phyloP scores from a whole-genome alignment of 1,140 invertebrate species.

The Bombus waltoni region DNA sequence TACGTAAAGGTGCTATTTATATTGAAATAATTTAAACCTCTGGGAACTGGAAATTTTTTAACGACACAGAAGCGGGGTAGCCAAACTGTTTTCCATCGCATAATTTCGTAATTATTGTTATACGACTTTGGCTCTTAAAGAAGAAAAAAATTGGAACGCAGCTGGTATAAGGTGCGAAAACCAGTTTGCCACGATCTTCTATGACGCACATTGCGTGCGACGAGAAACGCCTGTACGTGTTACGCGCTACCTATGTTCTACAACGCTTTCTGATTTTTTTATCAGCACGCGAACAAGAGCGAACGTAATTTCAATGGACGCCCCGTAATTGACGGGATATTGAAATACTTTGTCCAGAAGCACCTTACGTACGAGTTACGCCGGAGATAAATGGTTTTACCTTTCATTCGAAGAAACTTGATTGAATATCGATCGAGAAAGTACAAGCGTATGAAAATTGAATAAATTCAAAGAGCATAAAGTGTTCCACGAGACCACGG shows the following conservation, averaged over 20 bases:
- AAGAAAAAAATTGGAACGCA: slow-evolving; percentile 49
- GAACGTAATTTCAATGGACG: neutral
- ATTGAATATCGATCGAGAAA: neutral
- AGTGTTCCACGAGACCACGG: neutral
- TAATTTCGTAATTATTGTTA: slow-evolving; percentile 74
- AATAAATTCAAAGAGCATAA: neutral
- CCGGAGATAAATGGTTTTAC: neutral
- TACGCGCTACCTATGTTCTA: slow-evolving; percentile 46
- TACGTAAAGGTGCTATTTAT: neutral
- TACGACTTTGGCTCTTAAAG: slow-evolving; percentile 70
- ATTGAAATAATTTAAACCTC: neutral
- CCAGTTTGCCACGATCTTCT: slow-evolving; percentile 55
- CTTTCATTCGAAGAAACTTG: slow-evolving; percentile 1
- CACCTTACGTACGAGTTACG: neutral
- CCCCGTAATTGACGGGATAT: neutral
- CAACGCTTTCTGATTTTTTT: neutral
- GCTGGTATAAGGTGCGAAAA: slow-evolving; percentile 44
- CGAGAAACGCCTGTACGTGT: slow-evolving; percentile 24
- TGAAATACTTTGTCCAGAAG: slow-evolving; percentile 2
- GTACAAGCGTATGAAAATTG: neutral
- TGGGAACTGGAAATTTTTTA: neutral
- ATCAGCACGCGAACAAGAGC: neutral
- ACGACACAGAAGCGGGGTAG: too few relatives aligned
- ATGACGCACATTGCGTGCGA: slow-evolving; percentile 57
- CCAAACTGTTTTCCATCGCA: slow-evolving; percentile 41